Base-by-base conservation (phyloP, 2,888 invertebrate species). In the Parthenolecanium corni region DNA sequence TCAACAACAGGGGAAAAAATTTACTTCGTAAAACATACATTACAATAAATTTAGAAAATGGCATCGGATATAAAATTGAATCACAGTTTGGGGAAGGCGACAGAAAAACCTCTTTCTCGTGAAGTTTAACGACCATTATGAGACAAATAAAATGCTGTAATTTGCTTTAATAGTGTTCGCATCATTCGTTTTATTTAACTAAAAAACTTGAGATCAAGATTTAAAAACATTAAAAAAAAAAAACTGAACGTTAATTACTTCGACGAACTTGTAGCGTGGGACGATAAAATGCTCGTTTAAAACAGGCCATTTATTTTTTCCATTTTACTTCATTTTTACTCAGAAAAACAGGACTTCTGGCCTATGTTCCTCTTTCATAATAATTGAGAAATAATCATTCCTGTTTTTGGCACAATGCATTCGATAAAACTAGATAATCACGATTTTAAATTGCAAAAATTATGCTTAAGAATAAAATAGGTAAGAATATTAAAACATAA, bases 1-100 rank as follows among this genome's bases (percentile, higher is more conserved):
- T 6, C 31, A 31, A n/a, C n/a, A n/a, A n/a, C n/a, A n/a, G n/a
- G n/a, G n/a, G n/a, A n/a, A 31, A 31, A 31, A 31, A 31, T 6
- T 31, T 31, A 31, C 31, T 31, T 31, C 31, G 9, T 52, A 31
- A 16, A 52, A 52, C 49, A 38, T 20, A 14, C 18, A 21, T 52
- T 52, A 52, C n/a, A 52, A 52, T 38, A 52, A 38, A 52, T 38
- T 52, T 52, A 52, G 36, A 52, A 52, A 38, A 52, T 31, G 23
- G 25, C 52, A 18, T 52, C 21, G 38, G 20, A n/a, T 20, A 18
- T 16, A 31, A 16, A 21, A 38, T 21, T 36, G 52, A 52, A 52
- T 52, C 52, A 52, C 52, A 38, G 52, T 38, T 52, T 12, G 4
- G n/a, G 21, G 38, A 36, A 52, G 36, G 21, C 52, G 3, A 52